A percentile compares a stretch with the other conserved stretches of the same genome.
Conservation (phyloP, 1,140 invertebrate species). For the Nomia melanderi region DNA sequence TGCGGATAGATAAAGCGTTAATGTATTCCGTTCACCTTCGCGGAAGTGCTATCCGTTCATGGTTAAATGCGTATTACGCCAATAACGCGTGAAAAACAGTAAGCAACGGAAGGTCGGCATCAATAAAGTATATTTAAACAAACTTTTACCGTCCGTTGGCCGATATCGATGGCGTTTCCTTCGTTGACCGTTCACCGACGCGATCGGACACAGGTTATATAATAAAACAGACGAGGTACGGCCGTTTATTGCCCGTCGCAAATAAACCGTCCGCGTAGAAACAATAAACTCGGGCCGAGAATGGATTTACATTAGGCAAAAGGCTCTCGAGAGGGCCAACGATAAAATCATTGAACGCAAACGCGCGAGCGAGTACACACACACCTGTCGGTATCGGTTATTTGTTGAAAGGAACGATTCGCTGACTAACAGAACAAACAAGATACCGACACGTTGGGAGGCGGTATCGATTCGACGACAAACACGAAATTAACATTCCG, state of each 20-base stretch:
- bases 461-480: neutral
- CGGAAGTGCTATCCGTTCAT: no score
- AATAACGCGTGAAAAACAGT: no score
- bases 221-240: neutral
- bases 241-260: neutral
- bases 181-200: neutral
- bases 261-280: neutral
- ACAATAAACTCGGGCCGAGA: conserved; percentile 7
- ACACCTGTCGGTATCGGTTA: conserved; percentile 14
- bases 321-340: neutral
- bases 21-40: no score
- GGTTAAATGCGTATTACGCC: no score
- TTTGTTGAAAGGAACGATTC: neutral
- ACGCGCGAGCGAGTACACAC: no score
- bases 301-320: neutral
- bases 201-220: neutral
- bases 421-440: conserved; percentile 15
- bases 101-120: no score
- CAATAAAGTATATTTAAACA: neutral
- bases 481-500: neutral
- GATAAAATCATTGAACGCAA: conserved; percentile 22
- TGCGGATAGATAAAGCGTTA: no score
- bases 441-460: neutral
- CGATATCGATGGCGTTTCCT: neutral
- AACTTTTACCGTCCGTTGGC: no score